phyloP scores from a whole-genome alignment of 2,113 vertebrate species.

The Microcebus tavaratra region DNA sequence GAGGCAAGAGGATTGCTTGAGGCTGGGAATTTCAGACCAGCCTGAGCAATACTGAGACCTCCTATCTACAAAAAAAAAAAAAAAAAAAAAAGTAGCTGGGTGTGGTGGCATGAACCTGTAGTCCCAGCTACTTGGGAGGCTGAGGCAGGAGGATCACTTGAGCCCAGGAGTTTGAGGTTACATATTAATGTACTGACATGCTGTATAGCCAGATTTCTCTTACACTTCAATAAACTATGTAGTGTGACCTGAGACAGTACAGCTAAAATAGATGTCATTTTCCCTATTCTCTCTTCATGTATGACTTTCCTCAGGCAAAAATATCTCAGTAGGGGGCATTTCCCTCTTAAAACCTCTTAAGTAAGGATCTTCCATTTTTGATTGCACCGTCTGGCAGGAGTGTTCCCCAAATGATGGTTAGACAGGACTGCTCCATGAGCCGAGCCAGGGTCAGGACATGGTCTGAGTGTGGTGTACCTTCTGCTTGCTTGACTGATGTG shows the following conservation, averaged over 20 bases:
- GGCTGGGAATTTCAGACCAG: too few species aligned
- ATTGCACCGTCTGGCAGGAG: neutral
- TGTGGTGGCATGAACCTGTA: too few species aligned
- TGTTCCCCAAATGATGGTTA: neutral
- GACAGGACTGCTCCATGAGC: neutral
- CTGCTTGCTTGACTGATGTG: neutral
- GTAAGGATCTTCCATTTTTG: neutral
- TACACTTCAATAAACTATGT: neutral
- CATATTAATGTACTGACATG: neutral
- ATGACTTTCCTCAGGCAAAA: neutral
- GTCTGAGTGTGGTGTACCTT: neutral
- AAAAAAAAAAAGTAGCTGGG: too few species aligned
- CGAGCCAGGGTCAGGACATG: neutral
- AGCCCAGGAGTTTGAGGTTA: neutral
- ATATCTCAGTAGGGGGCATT: neutral
- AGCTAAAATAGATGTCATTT: neutral
- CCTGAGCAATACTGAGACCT: too few species aligned
- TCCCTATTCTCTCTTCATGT: neutral
- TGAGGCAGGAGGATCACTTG: too few species aligned
- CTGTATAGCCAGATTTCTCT: neutral
- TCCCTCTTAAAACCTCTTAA: neutral
- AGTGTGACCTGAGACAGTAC: neutral
- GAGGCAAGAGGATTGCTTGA: too few species aligned
- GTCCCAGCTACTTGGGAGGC: too few species aligned
- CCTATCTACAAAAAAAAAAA: too few species aligned